Evolutionary conservation across 2,888 invertebrate species (phyloP).

Genomic region (Teleiodes luculella): DNA sequence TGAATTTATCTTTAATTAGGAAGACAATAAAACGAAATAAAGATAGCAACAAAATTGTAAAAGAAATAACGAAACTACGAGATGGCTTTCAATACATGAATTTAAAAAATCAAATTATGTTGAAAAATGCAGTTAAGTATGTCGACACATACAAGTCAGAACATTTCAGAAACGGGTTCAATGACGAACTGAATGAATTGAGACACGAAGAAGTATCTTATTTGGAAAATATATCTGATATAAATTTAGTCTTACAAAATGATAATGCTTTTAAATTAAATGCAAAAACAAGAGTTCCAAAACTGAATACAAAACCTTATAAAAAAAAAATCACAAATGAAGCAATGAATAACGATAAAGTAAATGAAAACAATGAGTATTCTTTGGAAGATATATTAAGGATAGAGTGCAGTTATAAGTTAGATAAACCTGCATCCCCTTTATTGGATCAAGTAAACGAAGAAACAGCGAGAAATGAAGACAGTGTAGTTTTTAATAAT

Average conservation of each 20-base stretch:
- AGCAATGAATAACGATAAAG: not conserved
- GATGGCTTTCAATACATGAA: constrained; percentile 48
- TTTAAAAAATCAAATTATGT: constrained; percentile 48
- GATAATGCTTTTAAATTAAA: constrained; percentile 49
- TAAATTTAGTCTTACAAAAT: constrained; percentile 43
- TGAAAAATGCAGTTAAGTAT: constrained; percentile 39
- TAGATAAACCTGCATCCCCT: not conserved
- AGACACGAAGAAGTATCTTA: constrained; percentile 34
- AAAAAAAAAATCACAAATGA: too few relatives aligned
- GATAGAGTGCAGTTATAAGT: not conserved
- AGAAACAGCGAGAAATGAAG: not conserved
- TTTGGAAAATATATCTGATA: constrained; percentile 34
- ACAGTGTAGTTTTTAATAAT: not conserved
- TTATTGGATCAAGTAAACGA: not conserved
- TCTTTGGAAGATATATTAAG: not conserved
- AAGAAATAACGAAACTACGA: constrained; percentile 54
- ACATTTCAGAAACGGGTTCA: not conserved
- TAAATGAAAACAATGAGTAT: not conserved
- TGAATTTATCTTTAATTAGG: constrained; percentile 31
- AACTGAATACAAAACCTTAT: constrained; percentile 13
- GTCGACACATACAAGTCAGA: constrained; percentile 22
- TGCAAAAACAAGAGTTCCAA: constrained; percentile 28
- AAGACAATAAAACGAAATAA: constrained; percentile 43
- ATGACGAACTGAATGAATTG: not conserved
- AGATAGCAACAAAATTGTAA: constrained; percentile 42